Percentiles rank a stretch among this genome's conserved stretches.
Evolutionary conservation across 2,797 vertebrate genomes (phyloP).

Genomic region (Clarias fuscus): DNA sequence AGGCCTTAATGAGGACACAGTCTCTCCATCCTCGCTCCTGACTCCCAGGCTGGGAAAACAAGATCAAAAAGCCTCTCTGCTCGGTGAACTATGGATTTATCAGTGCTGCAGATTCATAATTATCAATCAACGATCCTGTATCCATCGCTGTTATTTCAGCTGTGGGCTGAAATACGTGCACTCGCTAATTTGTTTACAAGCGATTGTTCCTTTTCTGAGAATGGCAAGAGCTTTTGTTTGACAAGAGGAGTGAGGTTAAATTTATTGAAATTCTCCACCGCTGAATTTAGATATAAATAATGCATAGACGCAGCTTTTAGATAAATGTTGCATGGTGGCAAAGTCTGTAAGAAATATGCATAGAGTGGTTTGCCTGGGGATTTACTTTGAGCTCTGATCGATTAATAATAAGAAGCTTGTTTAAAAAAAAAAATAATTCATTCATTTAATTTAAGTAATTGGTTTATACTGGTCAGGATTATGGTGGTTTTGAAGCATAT

Average conservation of each 20-base stretch:
- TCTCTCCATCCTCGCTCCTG: conserved; percentile 12
- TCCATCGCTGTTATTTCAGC: conserved; percentile 47
- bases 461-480: not conserved
- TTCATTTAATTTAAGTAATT: not conserved
- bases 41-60: conserved; percentile 46
- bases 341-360: not conserved
- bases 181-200: conserved; percentile 52
- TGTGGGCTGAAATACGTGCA: conserved; percentile 16
- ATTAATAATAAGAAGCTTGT: not conserved
- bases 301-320: not conserved
- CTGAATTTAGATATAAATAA: not conserved
- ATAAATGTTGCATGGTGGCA: not conserved
- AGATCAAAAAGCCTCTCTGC: conserved; percentile 44
- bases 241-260: not conserved
- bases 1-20: conserved; percentile 63
- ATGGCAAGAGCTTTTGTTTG: conserved; percentile 2
- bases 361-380: not conserved
- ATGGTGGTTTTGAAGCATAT: not conserved
- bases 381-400: not conserved
- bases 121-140: conserved; percentile 50
- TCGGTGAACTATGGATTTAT: conserved; percentile 43
- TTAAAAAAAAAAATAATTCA: not conserved
- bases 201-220: conserved; percentile 20
- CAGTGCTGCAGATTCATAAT: conserved; percentile 41
- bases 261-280: not conserved